Conservation (phyloP, 2,888 invertebrate genomes). For the Netelia fuscicornis region DNA sequence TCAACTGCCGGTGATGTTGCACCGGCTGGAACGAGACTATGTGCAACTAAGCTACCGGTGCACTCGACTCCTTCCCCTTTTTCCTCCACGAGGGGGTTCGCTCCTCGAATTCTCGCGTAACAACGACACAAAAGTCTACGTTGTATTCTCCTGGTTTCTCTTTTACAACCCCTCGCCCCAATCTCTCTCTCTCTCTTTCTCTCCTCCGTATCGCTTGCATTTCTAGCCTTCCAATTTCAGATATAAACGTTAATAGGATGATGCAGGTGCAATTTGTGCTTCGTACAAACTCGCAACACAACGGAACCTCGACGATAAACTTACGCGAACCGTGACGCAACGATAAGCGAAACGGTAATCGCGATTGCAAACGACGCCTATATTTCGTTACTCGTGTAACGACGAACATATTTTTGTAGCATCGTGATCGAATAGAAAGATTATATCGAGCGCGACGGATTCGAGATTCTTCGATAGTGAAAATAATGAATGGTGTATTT, state of each 20-base stretch:
- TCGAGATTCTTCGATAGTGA: no score
- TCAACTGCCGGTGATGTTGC: conserved; percentile 64
- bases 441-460: not conserved
- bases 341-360: not conserved
- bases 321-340: not conserved
- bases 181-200: not conserved
- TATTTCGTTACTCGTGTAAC: not conserved
- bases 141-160: conserved; percentile 47
- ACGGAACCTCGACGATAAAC: conserved; percentile 4
- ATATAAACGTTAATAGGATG: conserved; percentile 46
- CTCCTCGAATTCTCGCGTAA: conserved; percentile 51
- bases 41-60: conserved; percentile 21
- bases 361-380: not conserved
- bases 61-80: conserved; percentile 10
- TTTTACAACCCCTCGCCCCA: not conserved
- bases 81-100: not conserved
- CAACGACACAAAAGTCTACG: conserved; percentile 59
- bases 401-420: not conserved
- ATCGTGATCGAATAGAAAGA: not conserved
- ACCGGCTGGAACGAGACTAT: conserved; percentile 64
- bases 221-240: conserved; percentile 55
- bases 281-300: conserved; percentile 2
- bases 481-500: no score
- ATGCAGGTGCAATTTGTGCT: conserved; percentile 36
- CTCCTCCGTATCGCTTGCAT: conserved; percentile 39